Base-by-base conservation (phyloP, 64 coral and sea anemone genomes). In the Dendrophyllia cribrosa region DNA sequence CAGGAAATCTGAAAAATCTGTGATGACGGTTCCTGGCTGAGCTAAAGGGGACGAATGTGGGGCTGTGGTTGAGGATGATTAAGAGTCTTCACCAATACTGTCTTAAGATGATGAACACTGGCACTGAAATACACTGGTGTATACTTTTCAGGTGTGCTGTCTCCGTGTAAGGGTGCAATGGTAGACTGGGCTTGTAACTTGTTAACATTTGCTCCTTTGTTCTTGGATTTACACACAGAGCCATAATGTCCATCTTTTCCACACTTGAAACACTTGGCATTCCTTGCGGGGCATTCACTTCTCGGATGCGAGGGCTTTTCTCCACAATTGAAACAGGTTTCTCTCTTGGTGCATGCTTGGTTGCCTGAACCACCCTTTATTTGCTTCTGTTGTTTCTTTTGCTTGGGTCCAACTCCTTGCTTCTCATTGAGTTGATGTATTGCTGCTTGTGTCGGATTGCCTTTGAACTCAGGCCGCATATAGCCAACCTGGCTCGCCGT, bases 101-200 rank as follows among this genome's bases (percentile, higher is more conserved):
- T 72, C 24, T 72, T 72, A 24, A 72, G 69, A 24, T 72, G 69
- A 72, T 49, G 72, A 44, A n/a, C n/a, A n/a, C n/a, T n/a, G 15
- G 72, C 72, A 9, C 50, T 75, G 72, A n/a, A n/a, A 44, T 49
- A 75, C 14, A 75, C 72, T 50, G 72, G 72, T n/a, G n/a, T n/a
- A 48, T 43, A 45, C 50, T 65, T 19, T 17, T 65, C 62, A 11
- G 20, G 62, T 65, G 20, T 19, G 17, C 62, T 17, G 0, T 65
- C 62, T 19, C 12, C 61, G 8, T 4, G 19, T 16, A 16, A 4
- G 61, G 14, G 14, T 16, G 61, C 61, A 48, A 43, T 45, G 4
- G 34, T 15, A 45, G 43, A 46, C 43, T 74, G 72, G n/a, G n/a
- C n/a, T n/a, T n/a, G n/a, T n/a, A n/a, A n/a, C n/a, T n/a, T n/a